phyloP scores from a whole-genome alignment of 1,140 invertebrate genomes.

The Brachionus plicatilis region DNA sequence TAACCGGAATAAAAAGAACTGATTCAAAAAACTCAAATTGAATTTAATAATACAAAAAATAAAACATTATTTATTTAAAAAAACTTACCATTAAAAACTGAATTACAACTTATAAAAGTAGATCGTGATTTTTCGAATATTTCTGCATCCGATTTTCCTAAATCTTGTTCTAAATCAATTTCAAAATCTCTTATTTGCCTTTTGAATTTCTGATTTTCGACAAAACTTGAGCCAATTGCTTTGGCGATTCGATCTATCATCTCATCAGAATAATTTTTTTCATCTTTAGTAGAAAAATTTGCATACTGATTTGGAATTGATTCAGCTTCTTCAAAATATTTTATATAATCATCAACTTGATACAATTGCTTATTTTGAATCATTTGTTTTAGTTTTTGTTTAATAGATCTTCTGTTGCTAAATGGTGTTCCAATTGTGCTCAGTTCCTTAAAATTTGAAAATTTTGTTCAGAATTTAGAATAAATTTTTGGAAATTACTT shows the following conservation, averaged over 20 bases:
- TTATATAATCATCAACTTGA: not conserved
- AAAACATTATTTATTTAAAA: too few species aligned
- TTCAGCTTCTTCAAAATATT: not conserved
- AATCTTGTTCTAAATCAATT: not conserved
- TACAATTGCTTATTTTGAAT: not conserved
- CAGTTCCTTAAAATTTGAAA: not conserved
- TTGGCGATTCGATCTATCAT: not conserved
- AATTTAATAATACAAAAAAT: too few species aligned
- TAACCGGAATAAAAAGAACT: too few species aligned
- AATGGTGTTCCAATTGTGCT: not conserved
- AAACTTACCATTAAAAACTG: conserved; percentile 17
- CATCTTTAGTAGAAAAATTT: not conserved
- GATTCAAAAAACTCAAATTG: too few species aligned
- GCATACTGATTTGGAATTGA: not conserved
- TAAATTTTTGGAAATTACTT: not conserved
- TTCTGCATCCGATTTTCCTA: not conserved
- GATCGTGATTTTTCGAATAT: not conserved
- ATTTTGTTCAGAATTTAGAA: not conserved
- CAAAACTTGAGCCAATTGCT: conserved; percentile 4
- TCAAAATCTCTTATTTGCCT: not conserved
- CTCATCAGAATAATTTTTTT: not conserved
- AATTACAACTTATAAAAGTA: not conserved
- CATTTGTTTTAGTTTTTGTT: not conserved
- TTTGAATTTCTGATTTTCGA: conserved; percentile 16
- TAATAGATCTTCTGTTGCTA: not conserved